Evolutionary conservation across 2,888 invertebrate genomes (phyloP), one percentile per base, ranked within the genome.

Genomic region (Biston stratarius): DNA sequence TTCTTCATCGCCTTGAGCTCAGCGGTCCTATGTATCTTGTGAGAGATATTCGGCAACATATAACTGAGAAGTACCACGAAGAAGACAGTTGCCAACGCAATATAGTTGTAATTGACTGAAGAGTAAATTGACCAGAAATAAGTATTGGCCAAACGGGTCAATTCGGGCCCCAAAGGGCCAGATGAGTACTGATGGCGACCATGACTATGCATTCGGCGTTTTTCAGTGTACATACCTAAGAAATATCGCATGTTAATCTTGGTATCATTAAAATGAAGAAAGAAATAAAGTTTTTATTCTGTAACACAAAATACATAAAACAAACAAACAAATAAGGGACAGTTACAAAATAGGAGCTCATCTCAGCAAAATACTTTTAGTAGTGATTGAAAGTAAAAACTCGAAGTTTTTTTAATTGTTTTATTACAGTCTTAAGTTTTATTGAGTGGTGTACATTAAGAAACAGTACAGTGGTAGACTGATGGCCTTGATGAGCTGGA

Each of bases 1-100:
- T 85, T 84, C 70, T 89, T 89, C 70, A 91, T 83, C 33, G 72
- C 70, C 45, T 86, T 88, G 40, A 91, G 68, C 45, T 91, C 88
- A 3, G 77, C 82, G 2, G 74, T 78, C 42, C 81, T 81, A 10
- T 84, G 82, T 7, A 88, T 73, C 71, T 83, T 87, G 45, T 85
- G 83, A 0, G 86, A 82, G 51, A 90, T 78, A 47, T 87, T 84
- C 0, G 90, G 89, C 1, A 90, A 72, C 0, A 91, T 65, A 40
- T 88, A 82, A 49, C 83, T 86, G 2, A 91, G 74, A 5, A 87
- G 45, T 2, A 90, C 75, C 0, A 90, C 78, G 2, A 86, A 53
- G 5, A 86, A 49, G 0, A 90, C 70, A 0, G 85, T 85, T 1
- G 75, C 74, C 1, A 88, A 55, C 0, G 80, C 75, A 14, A 87